Percentiles rank a stretch among this genome's conserved stretches.
Conservation (phyloP, 2,797 vertebrate genomes). For the Alosa sapidissima region DNA sequence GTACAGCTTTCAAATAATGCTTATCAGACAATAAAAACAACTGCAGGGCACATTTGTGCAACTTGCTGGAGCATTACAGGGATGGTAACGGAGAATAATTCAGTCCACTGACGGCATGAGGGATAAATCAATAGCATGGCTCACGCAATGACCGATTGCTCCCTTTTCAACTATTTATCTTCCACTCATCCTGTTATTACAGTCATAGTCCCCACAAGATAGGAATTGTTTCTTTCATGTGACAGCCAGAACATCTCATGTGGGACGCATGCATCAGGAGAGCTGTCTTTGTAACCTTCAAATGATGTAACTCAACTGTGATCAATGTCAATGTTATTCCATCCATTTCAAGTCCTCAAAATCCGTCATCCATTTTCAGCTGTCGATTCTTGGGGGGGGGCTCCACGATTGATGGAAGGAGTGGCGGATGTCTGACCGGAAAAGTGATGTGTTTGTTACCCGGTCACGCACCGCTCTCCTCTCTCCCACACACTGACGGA, state of each 20-base stretch:
- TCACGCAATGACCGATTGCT: conserved; percentile 47
- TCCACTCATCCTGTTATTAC: conserved; percentile 16
- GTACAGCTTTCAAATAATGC: not conserved
- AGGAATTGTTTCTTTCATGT: not conserved
- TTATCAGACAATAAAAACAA: conserved; percentile 35
- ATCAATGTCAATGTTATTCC: not conserved
- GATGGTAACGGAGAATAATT: conserved; percentile 42
- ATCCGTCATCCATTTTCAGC: not conserved
- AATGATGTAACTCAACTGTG: not conserved
- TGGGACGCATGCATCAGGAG: not conserved
- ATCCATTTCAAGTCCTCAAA: not conserved
- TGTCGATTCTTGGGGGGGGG: not conserved
- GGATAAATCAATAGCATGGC: conserved; percentile 49
- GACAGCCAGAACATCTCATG: not conserved
- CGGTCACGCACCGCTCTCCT: not conserved
- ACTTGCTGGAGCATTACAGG: conserved; percentile 47
- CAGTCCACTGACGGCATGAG: conserved; percentile 34
- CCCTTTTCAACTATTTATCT: conserved; percentile 36
- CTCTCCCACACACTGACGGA: not conserved
- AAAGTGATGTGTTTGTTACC: not conserved
- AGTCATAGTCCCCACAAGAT: not conserved
- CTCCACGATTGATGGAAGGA: not conserved
- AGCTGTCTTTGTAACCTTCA: not conserved
- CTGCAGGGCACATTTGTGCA: conserved; percentile 27
- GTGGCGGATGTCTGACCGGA: not conserved